Percentiles rank a stretch among this genome's conserved stretches.
phyloP scores from a whole-genome alignment of 2,797 vertebrate species.

The Lemur catta region DNA sequence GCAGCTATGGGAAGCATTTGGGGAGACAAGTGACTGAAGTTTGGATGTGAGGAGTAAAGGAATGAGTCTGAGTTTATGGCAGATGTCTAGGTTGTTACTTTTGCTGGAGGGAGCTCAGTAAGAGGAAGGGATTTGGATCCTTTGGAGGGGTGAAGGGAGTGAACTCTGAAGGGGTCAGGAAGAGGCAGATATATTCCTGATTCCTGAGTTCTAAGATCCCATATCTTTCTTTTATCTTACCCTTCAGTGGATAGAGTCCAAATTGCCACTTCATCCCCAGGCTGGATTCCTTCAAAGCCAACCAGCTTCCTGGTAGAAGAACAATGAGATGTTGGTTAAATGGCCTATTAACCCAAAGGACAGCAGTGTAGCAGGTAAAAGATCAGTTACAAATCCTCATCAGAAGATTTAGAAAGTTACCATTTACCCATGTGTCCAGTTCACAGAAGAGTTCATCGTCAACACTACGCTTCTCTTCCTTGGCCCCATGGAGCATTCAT shows the following conservation, averaged over 20 bases:
- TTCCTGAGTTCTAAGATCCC: neutral
- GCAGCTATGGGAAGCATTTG: neutral
- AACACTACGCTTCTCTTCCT: neutral
- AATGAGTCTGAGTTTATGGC: neutral
- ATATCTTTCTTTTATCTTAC: conserved; percentile 36
- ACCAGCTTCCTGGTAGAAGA: conserved; percentile 34
- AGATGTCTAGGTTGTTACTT: neutral
- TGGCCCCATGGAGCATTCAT: neutral
- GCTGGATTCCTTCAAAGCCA: conserved; percentile 20
- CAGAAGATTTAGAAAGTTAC: neutral
- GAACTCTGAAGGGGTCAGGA: neutral
- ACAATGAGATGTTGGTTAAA: conserved; percentile 38
- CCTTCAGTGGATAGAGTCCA: conserved; percentile 64
- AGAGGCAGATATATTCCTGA: neutral
- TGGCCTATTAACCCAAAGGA: conserved; percentile 6
- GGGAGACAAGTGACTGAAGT: neutral
- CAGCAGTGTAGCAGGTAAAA: neutral
- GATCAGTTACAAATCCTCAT: neutral
- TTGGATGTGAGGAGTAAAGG: neutral
- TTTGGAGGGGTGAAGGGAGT: neutral
- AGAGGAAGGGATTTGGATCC: neutral
- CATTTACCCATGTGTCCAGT: neutral
- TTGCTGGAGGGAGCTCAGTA: neutral
- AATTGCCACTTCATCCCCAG: conserved; percentile 45
- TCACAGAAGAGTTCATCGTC: neutral